Base-by-base conservation (phyloP, 1,140 invertebrate species). In the Leguminivora glycinivorella region DNA sequence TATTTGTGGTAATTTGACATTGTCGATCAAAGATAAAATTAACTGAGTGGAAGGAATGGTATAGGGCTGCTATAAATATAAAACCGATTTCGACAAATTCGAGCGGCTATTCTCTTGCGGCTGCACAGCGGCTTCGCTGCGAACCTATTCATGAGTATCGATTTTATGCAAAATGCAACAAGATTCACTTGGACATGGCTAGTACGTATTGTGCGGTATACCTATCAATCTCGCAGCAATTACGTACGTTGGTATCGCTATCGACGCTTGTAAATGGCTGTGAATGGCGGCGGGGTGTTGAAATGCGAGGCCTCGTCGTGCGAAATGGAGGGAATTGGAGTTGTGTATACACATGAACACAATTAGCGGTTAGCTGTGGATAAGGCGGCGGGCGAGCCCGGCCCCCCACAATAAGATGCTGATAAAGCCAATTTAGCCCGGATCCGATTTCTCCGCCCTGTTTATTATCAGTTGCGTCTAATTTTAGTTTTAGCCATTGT, bases 151-250 rank as follows among this genome's bases (percentile, higher is more conserved):
- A 88, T 85, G 87, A 87, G 83, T 91, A 91, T 91, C 89, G 89
- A 91, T 91, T 91, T 91, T 91, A 91, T 91, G 87, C 85, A 91
- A 91, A 91, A 89, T 89, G 87, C 87, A 91, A 91, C 87, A 89
- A 90, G 87, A 90, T 89, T 90, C 87, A 90, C 86, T 88, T 83
- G 83, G 85, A 87, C 83, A 79, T 74, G 82, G 77, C 76, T 79
- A 79, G 66, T 84, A 83, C 80, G 80, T 85, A 83, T 79, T 80
- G 83, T 80, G 80, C 74, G 73, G 79, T 81, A 79, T 78, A 85
- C 75, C 80, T 83, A 89, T 81, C 79, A 80, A 78, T 80, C 78
- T 34, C 43, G 26, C 74, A 78, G 76, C 84, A 89, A 88, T 90
- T 89, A 88, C 84, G 87, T 76, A 87, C 84, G 87, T 75, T 72